Base-by-base conservation (phyloP, 2,797 vertebrate species). In the Adelosebastes latens region DNA sequence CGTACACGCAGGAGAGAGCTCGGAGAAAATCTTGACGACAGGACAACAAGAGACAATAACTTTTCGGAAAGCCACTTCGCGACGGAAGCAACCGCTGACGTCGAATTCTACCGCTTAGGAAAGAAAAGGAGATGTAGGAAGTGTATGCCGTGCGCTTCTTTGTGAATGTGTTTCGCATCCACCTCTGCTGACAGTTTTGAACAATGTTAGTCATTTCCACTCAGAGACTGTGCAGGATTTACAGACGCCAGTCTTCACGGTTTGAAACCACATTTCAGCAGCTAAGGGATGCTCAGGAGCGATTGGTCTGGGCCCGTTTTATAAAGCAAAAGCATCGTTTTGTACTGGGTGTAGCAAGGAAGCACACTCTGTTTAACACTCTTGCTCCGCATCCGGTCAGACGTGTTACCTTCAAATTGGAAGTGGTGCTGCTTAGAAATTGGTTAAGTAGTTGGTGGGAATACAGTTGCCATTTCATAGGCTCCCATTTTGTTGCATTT, bases 111-210 rank as follows among this genome's bases (percentile, higher is more conserved):
- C 86, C 20, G 22, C 22, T 58, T 65, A 67, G 63, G 72, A 71
- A 42, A 55, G 73, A 65, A 31, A 46, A 65, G 78, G 68, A 78
- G 81, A 25, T 32, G 79, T 77, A 56, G 75, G 82, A 84, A 86
- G 86, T 73, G 88, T 79, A 7, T 67, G 72, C 86, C 56, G 72
- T 74, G 81, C 72, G 75, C 86, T 90, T 90, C 85, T 87, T 75
- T 71, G 81, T 87, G 91, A 88, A 75, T 82, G 88, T 85, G 91
- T 87, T 86, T 87, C 59, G 69, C 85, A 83, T 91, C 85, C 91
- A 87, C 89, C 88, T 91, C 88, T 83, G 82, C 87, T 80, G 84
- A 90, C 84, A 84, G 75, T 83, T 86, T 83, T 77, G 84, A 88
- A 91, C 87, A 75, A 88, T 85, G 79, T 89, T 81, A 81, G 72